Percentiles rank a stretch among this genome's conserved stretches.
These are phyloP conservation scores for Elymnias hypermnestra DNA, from an alignment of 1,140 invertebrate genomes.

Conservation along the genomic window DNA sequence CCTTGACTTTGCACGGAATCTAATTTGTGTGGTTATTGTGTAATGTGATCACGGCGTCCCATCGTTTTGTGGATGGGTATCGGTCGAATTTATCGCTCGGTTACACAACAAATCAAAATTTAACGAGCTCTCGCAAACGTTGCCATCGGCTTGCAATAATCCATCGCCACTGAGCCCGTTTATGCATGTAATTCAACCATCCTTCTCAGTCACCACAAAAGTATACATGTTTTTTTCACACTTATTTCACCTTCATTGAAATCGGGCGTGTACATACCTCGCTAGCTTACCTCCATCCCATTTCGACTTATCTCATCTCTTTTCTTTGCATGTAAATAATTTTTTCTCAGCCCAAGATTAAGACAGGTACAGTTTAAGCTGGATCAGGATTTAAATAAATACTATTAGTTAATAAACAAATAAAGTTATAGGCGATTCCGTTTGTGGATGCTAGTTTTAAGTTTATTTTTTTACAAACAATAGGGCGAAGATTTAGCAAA, in stretches of 20 bases:
- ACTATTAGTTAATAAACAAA: constrained; percentile 66
- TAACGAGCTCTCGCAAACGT: constrained; percentile 62
- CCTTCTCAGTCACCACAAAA: constrained; percentile 10
- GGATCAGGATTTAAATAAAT: constrained; percentile 64
- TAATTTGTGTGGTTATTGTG: constrained; percentile 73
- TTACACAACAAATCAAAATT: constrained; percentile 73
- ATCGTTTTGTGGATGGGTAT: constrained; percentile 48
- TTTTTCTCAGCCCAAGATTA: constrained; percentile 56
- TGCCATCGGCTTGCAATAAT: constrained; percentile 39
- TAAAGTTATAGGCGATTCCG: constrained; percentile 38
- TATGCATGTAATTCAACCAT: constrained; percentile 53
- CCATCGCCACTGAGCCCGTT: constrained; percentile 41
- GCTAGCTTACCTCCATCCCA: constrained; percentile 17
- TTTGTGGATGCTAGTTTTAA: constrained; percentile 24
- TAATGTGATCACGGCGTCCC: constrained; percentile 49
- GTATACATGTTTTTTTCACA: constrained; percentile 12
- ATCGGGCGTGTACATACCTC: constrained; percentile 9
- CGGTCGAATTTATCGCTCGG: constrained; percentile 61
- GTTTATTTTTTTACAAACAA: constrained; percentile 52
- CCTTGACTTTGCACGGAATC: constrained; percentile 71
- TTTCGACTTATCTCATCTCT: constrained; percentile 40
- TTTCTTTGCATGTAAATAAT: constrained; percentile 54
- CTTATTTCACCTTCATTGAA: constrained; percentile 21
- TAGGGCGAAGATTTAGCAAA: constrained; percentile 49
- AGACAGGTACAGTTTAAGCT: constrained; percentile 58